phyloP scores from a whole-genome alignment of 2,888 invertebrate species.

The Pristionchus arcanus region DNA sequence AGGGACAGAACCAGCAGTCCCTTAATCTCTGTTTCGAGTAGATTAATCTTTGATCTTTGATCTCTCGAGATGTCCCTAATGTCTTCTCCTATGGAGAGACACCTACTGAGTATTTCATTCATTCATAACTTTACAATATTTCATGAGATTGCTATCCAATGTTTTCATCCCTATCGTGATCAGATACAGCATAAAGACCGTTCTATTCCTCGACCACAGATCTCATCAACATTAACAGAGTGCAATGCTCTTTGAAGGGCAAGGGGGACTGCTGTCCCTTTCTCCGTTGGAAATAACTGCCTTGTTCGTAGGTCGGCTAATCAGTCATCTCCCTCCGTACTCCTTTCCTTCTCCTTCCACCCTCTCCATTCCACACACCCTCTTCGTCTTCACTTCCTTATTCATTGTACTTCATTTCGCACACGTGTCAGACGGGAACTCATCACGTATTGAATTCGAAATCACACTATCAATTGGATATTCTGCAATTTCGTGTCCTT shows the following conservation, averaged over 20 bases:
- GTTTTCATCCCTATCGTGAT: conserved; percentile 42
- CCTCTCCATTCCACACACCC: neutral
- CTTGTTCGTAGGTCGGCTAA: conserved; percentile 8
- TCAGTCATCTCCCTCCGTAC: conserved; percentile 24
- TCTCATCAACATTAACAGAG: neutral
- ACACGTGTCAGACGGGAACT: conserved; percentile 26
- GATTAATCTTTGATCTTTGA: conserved; percentile 43
- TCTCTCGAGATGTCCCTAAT: neutral
- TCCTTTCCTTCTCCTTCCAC: neutral
- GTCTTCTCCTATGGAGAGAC: conserved; percentile 14
- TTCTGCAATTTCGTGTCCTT: conserved; percentile 8
- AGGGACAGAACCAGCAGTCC: conserved; percentile 79
- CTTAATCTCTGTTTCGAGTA: conserved; percentile 78
- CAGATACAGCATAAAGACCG: conserved; percentile 39
- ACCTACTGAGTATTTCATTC: conserved; percentile 8
- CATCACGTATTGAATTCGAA: conserved; percentile 43
- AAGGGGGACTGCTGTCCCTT: neutral
- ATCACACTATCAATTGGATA: conserved; percentile 33
- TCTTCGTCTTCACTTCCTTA: neutral
- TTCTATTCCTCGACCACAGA: neutral
- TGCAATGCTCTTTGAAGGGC: conserved; percentile 17
- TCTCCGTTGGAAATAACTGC: neutral
- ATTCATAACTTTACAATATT: neutral
- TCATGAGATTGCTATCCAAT: neutral
- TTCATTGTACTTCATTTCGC: conserved; percentile 44